phyloP scores from a whole-genome alignment of 64 coral and sea anemone genomes.

The Hydrozoanthus tunicans region DNA sequence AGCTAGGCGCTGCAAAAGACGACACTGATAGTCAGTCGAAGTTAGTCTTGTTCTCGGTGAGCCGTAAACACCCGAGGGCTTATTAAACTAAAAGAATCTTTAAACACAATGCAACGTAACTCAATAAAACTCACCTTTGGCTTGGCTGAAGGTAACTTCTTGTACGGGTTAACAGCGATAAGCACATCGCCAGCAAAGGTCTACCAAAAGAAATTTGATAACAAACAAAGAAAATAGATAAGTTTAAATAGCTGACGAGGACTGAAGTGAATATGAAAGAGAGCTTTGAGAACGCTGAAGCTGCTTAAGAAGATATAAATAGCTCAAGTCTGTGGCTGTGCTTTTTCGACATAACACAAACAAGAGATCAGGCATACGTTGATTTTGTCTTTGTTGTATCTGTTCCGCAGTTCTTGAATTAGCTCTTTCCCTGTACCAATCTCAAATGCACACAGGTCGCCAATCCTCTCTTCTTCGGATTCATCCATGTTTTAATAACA shows the following conservation, averaged over 20 bases:
- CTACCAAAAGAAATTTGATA: not conserved
- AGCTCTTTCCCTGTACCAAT: not conserved
- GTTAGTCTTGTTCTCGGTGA: no score
- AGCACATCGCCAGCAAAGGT: slow-evolving; percentile 40
- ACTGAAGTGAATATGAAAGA: not conserved
- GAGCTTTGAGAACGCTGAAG: not conserved
- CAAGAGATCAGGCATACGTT: not conserved
- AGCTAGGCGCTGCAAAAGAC: no score
- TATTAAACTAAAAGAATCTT: not conserved
- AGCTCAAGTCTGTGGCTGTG: no score
- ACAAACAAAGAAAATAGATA: not conserved
- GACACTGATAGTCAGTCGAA: no score
- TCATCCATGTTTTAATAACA: not conserved
- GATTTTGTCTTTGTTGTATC: slow-evolving; percentile 27
- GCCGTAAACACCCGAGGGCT: no score
- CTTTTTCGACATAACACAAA: not conserved
- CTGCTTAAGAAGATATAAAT: not conserved
- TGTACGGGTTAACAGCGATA: slow-evolving; percentile 38
- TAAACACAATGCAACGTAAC: not conserved
- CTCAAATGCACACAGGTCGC: slow-evolving; percentile 10
- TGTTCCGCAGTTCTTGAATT: slow-evolving; percentile 14
- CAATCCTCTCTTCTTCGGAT: not conserved
- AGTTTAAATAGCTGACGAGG: not conserved
- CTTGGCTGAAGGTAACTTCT: not conserved
- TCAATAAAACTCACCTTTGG: no score